Evolutionary conservation across 2,888 invertebrate genomes (phyloP).

Genomic region (Drosophila nigricruria): DNA sequence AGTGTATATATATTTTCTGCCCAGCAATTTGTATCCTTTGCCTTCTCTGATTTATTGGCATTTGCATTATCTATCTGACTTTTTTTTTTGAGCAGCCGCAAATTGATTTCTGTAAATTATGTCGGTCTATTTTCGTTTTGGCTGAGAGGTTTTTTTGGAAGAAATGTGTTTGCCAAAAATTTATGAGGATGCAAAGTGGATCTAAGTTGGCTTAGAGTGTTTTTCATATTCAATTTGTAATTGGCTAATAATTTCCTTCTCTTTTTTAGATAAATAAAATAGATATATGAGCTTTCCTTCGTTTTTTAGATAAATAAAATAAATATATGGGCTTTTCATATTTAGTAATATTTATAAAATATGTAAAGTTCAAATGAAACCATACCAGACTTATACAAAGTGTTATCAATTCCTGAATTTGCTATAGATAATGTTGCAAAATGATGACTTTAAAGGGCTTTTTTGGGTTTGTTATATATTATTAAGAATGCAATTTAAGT

Average conservation of each 20-base stretch:
- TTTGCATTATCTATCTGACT: conserved; percentile 7
- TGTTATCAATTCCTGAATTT: too few species aligned
- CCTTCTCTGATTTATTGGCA: conserved; percentile 39
- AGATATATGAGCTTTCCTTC: too few species aligned
- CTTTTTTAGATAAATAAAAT: too few species aligned
- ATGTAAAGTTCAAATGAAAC: too few species aligned
- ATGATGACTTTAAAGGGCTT: too few species aligned
- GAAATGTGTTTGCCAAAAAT: conserved; percentile 11
- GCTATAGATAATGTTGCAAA: too few species aligned
- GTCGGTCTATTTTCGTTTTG: conserved; percentile 24
- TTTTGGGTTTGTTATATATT: too few species aligned
- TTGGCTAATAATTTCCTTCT: not conserved
- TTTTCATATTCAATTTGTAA: not conserved
- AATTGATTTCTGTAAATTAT: conserved; percentile 55
- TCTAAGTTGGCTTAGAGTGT: conserved; percentile 1
- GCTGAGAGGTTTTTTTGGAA: conserved; percentile 2
- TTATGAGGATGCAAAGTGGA: conserved; percentile 22
- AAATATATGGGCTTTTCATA: too few species aligned
- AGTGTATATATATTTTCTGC: not conserved
- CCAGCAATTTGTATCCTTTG: conserved; percentile 4
- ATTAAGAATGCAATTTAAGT: too few species aligned
- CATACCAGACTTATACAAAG: too few species aligned
- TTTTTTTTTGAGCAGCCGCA: conserved; percentile 13
- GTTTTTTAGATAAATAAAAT: too few species aligned
- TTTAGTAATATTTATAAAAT: too few species aligned